Conservation (phyloP, 2,888 invertebrate genomes). For the Gymnoscelis rufifasciata region DNA sequence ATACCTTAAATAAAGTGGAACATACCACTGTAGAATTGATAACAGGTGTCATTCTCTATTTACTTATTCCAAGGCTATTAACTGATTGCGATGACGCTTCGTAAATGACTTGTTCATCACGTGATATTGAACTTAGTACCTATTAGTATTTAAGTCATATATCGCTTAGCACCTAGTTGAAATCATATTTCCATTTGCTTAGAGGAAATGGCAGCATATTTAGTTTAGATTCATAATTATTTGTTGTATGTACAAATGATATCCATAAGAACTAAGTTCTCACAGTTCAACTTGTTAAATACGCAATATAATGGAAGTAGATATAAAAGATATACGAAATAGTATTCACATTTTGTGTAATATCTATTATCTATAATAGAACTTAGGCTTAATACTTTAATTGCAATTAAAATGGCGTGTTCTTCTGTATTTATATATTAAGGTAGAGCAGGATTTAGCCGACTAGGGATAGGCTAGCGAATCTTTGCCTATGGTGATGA, state of each 20-base stretch:
- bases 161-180: constrained; percentile 11
- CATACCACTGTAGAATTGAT: too few relatives aligned
- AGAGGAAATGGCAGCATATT: not conserved
- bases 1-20: too few relatives aligned
- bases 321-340: constrained; percentile 6
- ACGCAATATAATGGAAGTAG: constrained; percentile 12
- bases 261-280: constrained; percentile 20
- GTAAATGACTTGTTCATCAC: too few relatives aligned
- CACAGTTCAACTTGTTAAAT: constrained; percentile 10
- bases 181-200: not conserved
- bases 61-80: too few relatives aligned
- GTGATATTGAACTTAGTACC: constrained; percentile 16
- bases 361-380: not conserved
- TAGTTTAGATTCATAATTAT: not conserved
- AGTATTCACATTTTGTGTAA: constrained; percentile 8
- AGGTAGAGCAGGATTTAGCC: not conserved
- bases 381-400: not conserved
- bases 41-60: too few relatives aligned
- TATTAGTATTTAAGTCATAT: constrained; percentile 22
- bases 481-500: not conserved
- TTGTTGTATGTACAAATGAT: constrained; percentile 11
- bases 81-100: too few relatives aligned
- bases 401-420: too few relatives aligned
- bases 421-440: too few relatives aligned
- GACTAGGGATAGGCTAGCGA: not conserved